Conservation (phyloP, 2,888 invertebrate species). For the Phania funesta region DNA sequence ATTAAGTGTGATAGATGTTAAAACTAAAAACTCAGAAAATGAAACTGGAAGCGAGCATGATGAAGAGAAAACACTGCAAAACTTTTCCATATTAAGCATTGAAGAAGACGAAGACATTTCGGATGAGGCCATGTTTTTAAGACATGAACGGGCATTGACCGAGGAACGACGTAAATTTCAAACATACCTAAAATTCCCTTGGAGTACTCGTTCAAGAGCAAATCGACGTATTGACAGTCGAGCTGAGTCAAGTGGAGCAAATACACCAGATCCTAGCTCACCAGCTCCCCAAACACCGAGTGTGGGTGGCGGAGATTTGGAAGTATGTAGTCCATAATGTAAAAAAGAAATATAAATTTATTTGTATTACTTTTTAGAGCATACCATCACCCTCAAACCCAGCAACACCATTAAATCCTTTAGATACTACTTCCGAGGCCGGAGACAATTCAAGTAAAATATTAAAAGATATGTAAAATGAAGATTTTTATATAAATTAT, state of each 20-base stretch:
- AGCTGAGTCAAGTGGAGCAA: slow-evolving; percentile 86
- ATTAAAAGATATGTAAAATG: not conserved
- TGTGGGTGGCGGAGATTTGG: slow-evolving; percentile 76
- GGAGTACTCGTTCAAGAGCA: slow-evolving; percentile 82
- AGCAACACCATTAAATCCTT: slow-evolving; percentile 72
- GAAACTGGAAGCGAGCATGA: not conserved
- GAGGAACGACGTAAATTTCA: slow-evolving; percentile 88
- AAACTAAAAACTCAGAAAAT: not conserved
- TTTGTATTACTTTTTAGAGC: slow-evolving; percentile 70
- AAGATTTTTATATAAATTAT: not conserved
- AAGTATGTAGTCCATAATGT: slow-evolving; percentile 69
- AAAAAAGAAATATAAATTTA: not conserved
- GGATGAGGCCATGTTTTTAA: slow-evolving; percentile 85
- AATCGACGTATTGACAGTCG: slow-evolving; percentile 85
- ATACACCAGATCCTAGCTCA: slow-evolving; percentile 87
- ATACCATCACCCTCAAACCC: slow-evolving; percentile 79
- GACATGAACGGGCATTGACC: slow-evolving; percentile 85
- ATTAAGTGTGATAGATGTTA: slow-evolving; percentile 23
- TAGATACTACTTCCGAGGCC: slow-evolving; percentile 73
- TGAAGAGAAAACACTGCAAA: slow-evolving; percentile 18
- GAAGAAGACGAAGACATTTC: slow-evolving; percentile 86
- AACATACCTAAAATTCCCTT: slow-evolving; percentile 80
- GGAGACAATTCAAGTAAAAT: slow-evolving; percentile 69
- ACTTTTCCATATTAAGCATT: slow-evolving; percentile 9
- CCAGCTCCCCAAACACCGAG: slow-evolving; percentile 80